These are phyloP conservation scores for Caenorhabditis drosophilae DNA, from an alignment of 2,888 invertebrate species.

Conservation along the genomic window DNA sequence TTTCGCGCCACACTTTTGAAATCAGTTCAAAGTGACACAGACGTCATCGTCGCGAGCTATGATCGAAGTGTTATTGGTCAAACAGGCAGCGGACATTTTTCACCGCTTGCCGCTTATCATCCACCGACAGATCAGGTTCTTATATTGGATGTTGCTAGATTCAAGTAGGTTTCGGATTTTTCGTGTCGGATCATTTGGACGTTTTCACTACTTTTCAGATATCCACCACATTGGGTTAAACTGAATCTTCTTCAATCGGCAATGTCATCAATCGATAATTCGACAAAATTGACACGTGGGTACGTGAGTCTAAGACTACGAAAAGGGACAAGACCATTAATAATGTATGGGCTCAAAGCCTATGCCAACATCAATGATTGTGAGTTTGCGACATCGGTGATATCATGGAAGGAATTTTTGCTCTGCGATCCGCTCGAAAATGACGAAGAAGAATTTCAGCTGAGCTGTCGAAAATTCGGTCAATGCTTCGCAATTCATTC, in stretches of 20 bases:
- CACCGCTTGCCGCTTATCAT: slow-evolving; percentile 70
- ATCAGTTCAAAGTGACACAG: slow-evolving; percentile 53
- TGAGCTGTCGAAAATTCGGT: slow-evolving; percentile 42
- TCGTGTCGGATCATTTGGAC: background rate
- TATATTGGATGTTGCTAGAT: slow-evolving; percentile 71
- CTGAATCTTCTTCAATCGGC: slow-evolving; percentile 67
- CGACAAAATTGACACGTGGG: slow-evolving; percentile 57
- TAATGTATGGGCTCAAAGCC: slow-evolving; percentile 54
- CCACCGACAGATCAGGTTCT: slow-evolving; percentile 65
- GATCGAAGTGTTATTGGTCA: slow-evolving; percentile 68
- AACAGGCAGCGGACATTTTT: slow-evolving; percentile 70
- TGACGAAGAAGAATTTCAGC: slow-evolving; percentile 43
- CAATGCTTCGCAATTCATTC: slow-evolving; percentile 53
- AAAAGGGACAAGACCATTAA: slow-evolving; percentile 46
- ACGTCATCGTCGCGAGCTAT: slow-evolving; percentile 68
- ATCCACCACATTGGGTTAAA: slow-evolving; percentile 70
- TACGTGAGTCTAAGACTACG: slow-evolving; percentile 12
- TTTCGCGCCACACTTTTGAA: slow-evolving; percentile 41
- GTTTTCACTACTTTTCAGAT: background rate
- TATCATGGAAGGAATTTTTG: slow-evolving; percentile 49
- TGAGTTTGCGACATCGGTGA: slow-evolving; percentile 46
- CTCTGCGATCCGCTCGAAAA: slow-evolving; percentile 38
- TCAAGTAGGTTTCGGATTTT: slow-evolving; percentile 67
- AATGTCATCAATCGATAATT: slow-evolving; percentile 67
- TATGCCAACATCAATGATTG: slow-evolving; percentile 48